Evolutionary conservation across 2,888 invertebrate species (phyloP).

Genomic region (Lymantria dispar): DNA sequence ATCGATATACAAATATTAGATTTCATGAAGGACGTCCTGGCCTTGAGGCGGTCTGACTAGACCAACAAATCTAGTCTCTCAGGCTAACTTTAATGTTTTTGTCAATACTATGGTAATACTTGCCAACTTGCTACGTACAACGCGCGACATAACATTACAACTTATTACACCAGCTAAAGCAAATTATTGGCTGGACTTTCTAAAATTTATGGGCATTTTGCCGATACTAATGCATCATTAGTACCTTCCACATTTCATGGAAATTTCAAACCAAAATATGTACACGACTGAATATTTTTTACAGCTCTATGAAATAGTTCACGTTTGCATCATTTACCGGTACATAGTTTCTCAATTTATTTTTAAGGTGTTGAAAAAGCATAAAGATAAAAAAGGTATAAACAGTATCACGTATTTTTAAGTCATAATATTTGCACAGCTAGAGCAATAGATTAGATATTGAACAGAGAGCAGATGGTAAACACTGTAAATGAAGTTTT

Average conservation of each 20-base stretch:
- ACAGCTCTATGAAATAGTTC: not conserved
- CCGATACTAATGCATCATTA: conserved; percentile 9
- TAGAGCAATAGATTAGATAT: no score
- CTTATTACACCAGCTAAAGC: not conserved
- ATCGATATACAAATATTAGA: conserved; percentile 23
- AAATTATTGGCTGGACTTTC: conserved; percentile 2
- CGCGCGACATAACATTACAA: no score
- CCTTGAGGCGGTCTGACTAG: conserved; percentile 21
- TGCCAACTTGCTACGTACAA: no score
- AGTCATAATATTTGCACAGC: no score
- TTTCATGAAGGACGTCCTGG: conserved; percentile 23
- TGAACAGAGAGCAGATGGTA: no score
- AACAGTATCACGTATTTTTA: not conserved
- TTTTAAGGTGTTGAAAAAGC: no score
- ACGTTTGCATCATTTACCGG: no score
- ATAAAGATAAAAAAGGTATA: no score
- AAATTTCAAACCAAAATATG: conserved; percentile 4
- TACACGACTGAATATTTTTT: not conserved
- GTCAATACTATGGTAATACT: conserved; percentile 16
- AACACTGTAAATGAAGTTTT: no score
- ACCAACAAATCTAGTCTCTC: conserved; percentile 16
- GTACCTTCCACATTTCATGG: conserved; percentile 9
- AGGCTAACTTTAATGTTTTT: conserved; percentile 24
- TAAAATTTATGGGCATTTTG: conserved; percentile 14
- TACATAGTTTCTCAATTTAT: no score